Base-by-base conservation (phyloP, 2,888 invertebrate species). In the Asteroscopus sphinx region DNA sequence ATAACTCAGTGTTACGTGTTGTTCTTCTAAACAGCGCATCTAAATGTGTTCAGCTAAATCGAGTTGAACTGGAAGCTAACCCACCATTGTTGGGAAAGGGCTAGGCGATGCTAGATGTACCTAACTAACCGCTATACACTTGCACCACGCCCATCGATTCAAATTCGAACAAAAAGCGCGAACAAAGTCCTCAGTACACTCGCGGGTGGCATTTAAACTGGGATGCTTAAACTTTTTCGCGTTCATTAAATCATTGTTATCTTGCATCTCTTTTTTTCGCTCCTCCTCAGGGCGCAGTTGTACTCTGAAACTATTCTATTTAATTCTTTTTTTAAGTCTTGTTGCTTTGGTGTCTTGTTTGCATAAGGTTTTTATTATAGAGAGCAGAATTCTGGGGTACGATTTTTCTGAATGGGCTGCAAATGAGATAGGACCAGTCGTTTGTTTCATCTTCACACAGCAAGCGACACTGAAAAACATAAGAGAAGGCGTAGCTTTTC, bases 191-290 rank as follows among this genome's bases (percentile, higher is more conserved):
- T 62, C 72, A 77, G 76, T 65, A 78, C 73, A 78, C 83, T 81
- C 84, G 47, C 71, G 82, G 81, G 83, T 79, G 62, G 76, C 81
- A 83, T 85, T 85, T 80, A 70, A 73, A 80, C 77, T 65, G 70
- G 74, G 74, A 72, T 79, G 77, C 74, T 76, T 81, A 76, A 83
- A 83, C 78, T 83, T 84, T 84, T 84, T 82, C 78, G 67, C 80
- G 80, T 84, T 85, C 87, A 86, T 88, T 88, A 88, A 87, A 88
- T 87, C 88, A 87, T 84, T 83, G 86, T 87, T 88, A 87, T 86
- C 86, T 83, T 77, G 68, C 77, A 76, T 82, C 79, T 82, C 76
- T 76, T 80, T 81, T 80, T 81, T 80, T 68, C 73, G 67, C 57
- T 52, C 53, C 61, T 73, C 75, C 76, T 59, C 49, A 44, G 76